Conservation (phyloP, 2,888 invertebrate genomes). For the Phyto melanocephala region DNA sequence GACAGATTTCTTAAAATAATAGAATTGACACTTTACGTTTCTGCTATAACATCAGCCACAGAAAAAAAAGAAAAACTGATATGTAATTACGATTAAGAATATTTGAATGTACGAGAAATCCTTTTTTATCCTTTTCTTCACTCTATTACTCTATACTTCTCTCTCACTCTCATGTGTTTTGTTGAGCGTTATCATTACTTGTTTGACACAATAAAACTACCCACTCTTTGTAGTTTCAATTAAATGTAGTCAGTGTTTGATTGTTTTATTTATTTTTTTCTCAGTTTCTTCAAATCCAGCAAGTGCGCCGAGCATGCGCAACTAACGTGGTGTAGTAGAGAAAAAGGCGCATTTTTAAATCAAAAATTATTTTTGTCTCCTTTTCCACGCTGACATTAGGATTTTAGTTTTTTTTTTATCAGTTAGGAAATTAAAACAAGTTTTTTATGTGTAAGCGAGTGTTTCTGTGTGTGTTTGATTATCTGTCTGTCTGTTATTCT, state of each 20-base stretch:
- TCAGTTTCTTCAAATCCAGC: slow-evolving; percentile 4
- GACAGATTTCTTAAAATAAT: not conserved
- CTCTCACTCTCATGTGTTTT: not conserved
- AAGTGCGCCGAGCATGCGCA: slow-evolving; percentile 62
- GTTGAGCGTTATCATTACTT: not conserved
- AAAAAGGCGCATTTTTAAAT: slow-evolving; percentile 32
- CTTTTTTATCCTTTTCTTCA: slow-evolving; percentile 2
- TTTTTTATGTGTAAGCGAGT: not conserved
- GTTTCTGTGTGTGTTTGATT: not conserved
- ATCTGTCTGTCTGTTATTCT: not conserved
- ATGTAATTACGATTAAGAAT: slow-evolving; percentile 45
- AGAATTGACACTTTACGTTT: not conserved
- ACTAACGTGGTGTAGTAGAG: not conserved
- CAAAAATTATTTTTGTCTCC: slow-evolving; percentile 32
- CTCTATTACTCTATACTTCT: not conserved
- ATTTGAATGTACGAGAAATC: slow-evolving; percentile 18
- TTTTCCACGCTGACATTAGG: not conserved
- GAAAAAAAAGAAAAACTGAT: not conserved
- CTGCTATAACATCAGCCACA: not conserved
- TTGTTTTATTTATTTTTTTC: not conserved
- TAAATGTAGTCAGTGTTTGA: not conserved
- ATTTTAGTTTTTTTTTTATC: not conserved
- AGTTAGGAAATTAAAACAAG: slow-evolving; percentile 19
- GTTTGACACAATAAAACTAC: slow-evolving; percentile 27
- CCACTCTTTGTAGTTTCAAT: slow-evolving; percentile 11